phyloP scores from a whole-genome alignment of 2,113 vertebrate genomes.

The Protomyctophum bolini region DNA sequence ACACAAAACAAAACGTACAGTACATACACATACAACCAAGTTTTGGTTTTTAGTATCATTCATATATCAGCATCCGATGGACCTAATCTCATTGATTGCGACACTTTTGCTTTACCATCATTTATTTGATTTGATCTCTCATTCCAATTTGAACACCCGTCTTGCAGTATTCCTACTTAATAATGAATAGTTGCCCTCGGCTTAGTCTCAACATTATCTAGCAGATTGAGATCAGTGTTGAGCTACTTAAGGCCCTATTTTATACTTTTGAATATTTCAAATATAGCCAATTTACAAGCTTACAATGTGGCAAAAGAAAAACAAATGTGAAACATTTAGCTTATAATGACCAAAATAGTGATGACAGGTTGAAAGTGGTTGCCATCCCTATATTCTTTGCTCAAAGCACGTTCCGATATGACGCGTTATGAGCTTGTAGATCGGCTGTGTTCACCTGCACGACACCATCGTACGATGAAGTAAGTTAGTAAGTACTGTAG shows the following conservation, averaged over 20 bases:
- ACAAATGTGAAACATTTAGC: too few species aligned
- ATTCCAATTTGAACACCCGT: conserved; percentile 47
- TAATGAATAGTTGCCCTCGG: conserved; percentile 12
- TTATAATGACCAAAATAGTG: too few species aligned
- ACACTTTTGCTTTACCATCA: conserved; percentile 58
- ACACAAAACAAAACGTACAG: conserved; percentile 60
- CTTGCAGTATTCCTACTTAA: conserved; percentile 42
- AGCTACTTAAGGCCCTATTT: conserved; percentile 1
- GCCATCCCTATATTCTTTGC: too few species aligned
- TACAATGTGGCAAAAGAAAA: not conserved
- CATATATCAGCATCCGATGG: conserved; percentile 52
- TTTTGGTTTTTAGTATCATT: conserved; percentile 52
- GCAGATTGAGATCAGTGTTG: not conserved
- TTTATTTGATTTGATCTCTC: conserved; percentile 59
- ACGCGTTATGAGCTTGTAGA: too few species aligned
- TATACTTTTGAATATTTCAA: too few species aligned
- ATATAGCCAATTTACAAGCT: not conserved
- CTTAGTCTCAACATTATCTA: conserved; percentile 33
- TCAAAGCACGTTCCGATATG: too few species aligned
- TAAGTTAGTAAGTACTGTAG: too few species aligned
- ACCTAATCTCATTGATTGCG: conserved; percentile 75
- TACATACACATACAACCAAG: conserved; percentile 46
- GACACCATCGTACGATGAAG: too few species aligned
- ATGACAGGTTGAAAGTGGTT: too few species aligned
- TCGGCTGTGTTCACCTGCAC: too few species aligned